phyloP scores from a whole-genome alignment of 2,888 invertebrate genomes.

The Caenorhabditis sp. region DNA sequence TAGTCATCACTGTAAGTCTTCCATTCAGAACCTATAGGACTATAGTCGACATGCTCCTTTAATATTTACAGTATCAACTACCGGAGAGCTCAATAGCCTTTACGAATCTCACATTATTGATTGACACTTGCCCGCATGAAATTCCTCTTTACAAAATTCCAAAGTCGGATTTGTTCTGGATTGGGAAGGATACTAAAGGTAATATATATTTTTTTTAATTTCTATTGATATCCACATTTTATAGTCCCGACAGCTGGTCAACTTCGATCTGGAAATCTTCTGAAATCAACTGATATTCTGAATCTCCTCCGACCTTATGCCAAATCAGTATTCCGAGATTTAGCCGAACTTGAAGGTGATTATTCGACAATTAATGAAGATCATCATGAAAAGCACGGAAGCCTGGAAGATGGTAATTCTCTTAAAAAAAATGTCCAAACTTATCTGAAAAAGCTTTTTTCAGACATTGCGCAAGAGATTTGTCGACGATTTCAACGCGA shows the following conservation, averaged over 20 bases:
- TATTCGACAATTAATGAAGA: not conserved
- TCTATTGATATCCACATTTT: not conserved
- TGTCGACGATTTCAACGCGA: not conserved
- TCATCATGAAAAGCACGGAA: not conserved
- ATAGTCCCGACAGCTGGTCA: not conserved
- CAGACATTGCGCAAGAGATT: not conserved
- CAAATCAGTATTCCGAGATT: not conserved
- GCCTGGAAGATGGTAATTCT: not conserved
- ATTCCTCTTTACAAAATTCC: constrained; percentile 30
- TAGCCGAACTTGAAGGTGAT: not conserved
- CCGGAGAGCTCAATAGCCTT: constrained; percentile 20
- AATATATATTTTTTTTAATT: not conserved
- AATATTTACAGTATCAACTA: constrained; percentile 30
- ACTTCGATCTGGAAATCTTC: not conserved
- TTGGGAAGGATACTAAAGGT: constrained; percentile 33
- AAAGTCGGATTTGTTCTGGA: constrained; percentile 37
- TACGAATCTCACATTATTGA: constrained; percentile 19
- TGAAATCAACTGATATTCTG: not conserved
- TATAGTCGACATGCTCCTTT: not conserved
- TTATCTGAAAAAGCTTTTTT: not conserved
- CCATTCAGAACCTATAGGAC: too few relatives aligned
- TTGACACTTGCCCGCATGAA: constrained; percentile 34
- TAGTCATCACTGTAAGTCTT: constrained; percentile 24
- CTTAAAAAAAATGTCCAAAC: not conserved
- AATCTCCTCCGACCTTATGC: not conserved